phyloP scores from a whole-genome alignment of 2,797 vertebrate species.

The Pangasius krempfi region DNA sequence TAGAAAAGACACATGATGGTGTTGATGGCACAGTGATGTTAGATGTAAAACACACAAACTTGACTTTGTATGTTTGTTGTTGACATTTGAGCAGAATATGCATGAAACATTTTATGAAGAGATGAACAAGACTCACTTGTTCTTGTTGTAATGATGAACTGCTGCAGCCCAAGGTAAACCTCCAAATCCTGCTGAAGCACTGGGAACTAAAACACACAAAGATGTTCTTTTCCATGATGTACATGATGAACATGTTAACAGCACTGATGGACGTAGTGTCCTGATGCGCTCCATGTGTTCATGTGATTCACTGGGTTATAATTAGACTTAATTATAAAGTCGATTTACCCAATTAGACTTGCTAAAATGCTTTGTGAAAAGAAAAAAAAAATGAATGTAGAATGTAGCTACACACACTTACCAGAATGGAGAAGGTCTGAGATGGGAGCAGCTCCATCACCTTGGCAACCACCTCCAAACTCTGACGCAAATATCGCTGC shows the following conservation, averaged over 20 bases:
- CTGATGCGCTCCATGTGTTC: neutral
- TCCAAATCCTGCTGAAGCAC: conserved; percentile 96
- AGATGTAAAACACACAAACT: neutral
- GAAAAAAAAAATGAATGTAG: neutral
- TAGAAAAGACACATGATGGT: neutral
- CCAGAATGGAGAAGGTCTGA: conserved; percentile 93
- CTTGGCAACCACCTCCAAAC: conserved; percentile 97
- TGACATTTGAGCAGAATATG: neutral
- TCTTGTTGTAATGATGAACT: conserved; percentile 87
- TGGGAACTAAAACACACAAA: conserved; percentile 78
- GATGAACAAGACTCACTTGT: conserved; percentile 70
- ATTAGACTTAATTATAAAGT: neutral
- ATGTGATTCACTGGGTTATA: neutral
- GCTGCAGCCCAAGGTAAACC: conserved; percentile 93
- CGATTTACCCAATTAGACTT: neutral
- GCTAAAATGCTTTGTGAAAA: neutral
- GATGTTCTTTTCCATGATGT: neutral
- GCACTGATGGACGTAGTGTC: too few relatives aligned
- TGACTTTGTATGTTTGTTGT: neutral
- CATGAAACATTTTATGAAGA: neutral
- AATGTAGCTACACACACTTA: conserved; percentile 66
- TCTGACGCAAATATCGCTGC: conserved; percentile 97
- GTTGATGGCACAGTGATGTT: neutral
- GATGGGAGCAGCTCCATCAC: conserved; percentile 98
- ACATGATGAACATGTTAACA: neutral